phyloP scores from a whole-genome alignment of 2,888 invertebrate species.

The Xiphydria camelus region DNA sequence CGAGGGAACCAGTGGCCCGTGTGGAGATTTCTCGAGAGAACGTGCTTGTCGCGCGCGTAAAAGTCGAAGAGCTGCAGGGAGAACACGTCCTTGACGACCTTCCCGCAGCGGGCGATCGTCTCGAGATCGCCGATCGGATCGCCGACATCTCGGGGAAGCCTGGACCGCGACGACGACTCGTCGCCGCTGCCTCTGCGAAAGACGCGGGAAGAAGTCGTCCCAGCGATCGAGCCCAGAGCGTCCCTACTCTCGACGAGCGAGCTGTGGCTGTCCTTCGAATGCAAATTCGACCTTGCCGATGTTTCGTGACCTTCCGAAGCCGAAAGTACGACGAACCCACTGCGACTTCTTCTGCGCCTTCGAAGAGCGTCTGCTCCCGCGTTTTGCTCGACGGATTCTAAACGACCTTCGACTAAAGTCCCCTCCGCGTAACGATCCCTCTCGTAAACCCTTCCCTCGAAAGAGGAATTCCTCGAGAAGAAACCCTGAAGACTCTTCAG shows the following conservation, averaged over 20 bases:
- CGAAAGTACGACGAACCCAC: neutral
- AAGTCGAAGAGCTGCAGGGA: neutral
- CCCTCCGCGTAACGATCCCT: constrained; percentile 8
- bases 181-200: constrained; percentile 8
- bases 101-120: neutral
- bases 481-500: neutral
- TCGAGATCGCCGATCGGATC: neutral
- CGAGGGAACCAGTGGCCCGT: neutral
- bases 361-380: neutral
- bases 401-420: neutral
- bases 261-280: too few relatives aligned
- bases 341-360: neutral
- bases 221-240: neutral
- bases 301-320: neutral
- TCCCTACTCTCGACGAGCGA: neutral
- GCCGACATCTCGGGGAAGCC: neutral
- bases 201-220: constrained; percentile 8
- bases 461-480: neutral
- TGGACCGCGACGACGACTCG: neutral
- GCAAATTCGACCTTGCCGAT: too few relatives aligned
- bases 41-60: neutral
- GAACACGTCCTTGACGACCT: neutral
- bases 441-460: neutral
- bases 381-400: neutral
- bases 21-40: neutral